Evolutionary conservation across 2,888 invertebrate species (phyloP).

Genomic region (Melanotus villosus): DNA sequence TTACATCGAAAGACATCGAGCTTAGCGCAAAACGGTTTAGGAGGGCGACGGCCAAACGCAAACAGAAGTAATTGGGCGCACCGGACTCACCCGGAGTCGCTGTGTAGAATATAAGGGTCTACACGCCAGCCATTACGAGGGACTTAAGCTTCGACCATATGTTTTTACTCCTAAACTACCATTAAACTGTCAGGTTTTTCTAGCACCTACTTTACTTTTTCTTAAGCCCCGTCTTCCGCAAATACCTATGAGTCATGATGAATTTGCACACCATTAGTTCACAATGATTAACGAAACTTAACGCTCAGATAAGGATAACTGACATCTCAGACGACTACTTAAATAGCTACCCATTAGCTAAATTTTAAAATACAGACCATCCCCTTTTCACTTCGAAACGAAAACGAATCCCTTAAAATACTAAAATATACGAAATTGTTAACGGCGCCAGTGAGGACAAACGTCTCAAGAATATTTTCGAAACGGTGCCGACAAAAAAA

Average conservation of each 20-base stretch:
- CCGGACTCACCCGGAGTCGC: conserved; percentile 42
- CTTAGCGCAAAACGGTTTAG: conserved; percentile 47
- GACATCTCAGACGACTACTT: conserved; percentile 18
- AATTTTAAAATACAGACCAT: conserved; percentile 19
- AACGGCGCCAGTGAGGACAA: too few relatives aligned
- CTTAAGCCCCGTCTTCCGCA: conserved; percentile 48
- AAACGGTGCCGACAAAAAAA: too few relatives aligned
- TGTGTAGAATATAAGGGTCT: conserved; percentile 45
- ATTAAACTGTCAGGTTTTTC: conserved; percentile 58
- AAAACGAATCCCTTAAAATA: too few relatives aligned
- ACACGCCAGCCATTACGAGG: conserved; percentile 48
- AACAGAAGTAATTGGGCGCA: conserved; percentile 56
- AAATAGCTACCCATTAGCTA: conserved; percentile 24
- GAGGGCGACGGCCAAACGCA: conserved; percentile 48
- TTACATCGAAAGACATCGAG: conserved; percentile 52
- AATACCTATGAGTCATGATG: conserved; percentile 56
- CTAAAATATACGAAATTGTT: too few relatives aligned
- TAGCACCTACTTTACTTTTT: conserved; percentile 48
- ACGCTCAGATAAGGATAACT: conserved; percentile 24
- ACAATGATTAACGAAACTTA: conserved; percentile 35
- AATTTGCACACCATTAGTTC: conserved; percentile 56
- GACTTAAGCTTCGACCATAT: conserved; percentile 53
- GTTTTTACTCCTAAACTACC: conserved; percentile 53
- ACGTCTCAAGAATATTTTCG: too few relatives aligned
- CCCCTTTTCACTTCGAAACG: too few relatives aligned